Base-by-base conservation (phyloP, 2,113 vertebrate species). In the Pachypanchax playfairii region DNA sequence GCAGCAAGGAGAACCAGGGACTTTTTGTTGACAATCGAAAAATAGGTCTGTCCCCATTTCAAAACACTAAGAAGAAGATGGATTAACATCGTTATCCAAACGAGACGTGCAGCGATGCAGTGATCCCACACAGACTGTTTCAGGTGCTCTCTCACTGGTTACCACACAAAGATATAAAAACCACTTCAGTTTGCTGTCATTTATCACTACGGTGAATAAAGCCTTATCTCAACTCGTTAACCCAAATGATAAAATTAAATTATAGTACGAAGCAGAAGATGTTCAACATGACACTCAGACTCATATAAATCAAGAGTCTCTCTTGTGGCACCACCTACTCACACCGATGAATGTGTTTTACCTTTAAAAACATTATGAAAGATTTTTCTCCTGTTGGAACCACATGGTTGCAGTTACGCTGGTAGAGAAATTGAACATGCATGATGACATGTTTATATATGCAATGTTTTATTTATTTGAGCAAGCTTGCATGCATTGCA, bases 21-120 rank as follows among this genome's bases (percentile, higher is more conserved):
- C 64, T 63, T 87, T 85, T 49, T 83, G 75, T 48, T 69, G 51
- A 67, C 70, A 73, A 75, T 60, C 10, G 36, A 73, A 83, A 85
- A 86, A 84, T 74, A 86, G 67, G 68, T 68, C 63, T 73, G 73
- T 25, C 57, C 31, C n/a, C 66, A 55, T 59, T 76, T 41, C 79
- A 55, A 73, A 68, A 38, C 22, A 25, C 57, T 26, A 31, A 79
- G 29, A 61, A 57, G 6, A 17, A 71, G 66, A 81, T 81, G 62
- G 60, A 79, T 83, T 46, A 38, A 21, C 18, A 4, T 24, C 3
- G 1, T 64, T 49, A 61, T 81, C 53, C 29, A 50, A 65, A 57
- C 59, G 50, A 75, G 67, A 77, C 35, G 4, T 29, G 11, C n/a
- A 13, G 56, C 12, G 52, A 56, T 36, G 43, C 52, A 70, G 29